Evolutionary conservation across 2,888 invertebrate genomes (phyloP).

Genomic region (Ceramica pisi): DNA sequence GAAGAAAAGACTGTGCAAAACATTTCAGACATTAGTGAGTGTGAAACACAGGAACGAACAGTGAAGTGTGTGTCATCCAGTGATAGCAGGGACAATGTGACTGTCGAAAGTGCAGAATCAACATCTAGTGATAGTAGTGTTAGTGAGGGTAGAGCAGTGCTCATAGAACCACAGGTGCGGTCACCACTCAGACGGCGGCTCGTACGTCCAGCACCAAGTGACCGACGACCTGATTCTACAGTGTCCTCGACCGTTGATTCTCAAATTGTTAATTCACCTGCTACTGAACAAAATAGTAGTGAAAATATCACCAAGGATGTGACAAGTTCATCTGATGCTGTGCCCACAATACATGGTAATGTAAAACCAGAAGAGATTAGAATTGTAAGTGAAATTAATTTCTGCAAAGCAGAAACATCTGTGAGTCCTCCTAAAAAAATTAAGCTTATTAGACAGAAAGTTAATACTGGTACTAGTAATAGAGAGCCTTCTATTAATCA

Average conservation of each 20-base stretch:
- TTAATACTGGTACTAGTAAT: slow-evolving; percentile 73
- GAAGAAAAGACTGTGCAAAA: slow-evolving; percentile 77
- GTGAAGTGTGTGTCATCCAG: slow-evolving; percentile 86
- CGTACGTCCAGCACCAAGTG: slow-evolving; percentile 83
- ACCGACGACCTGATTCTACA: slow-evolving; percentile 86
- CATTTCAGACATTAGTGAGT: slow-evolving; percentile 76
- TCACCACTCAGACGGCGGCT: slow-evolving; percentile 83
- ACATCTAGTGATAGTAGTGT: slow-evolving; percentile 88
- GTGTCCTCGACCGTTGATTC: slow-evolving; percentile 88
- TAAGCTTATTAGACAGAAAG: slow-evolving; percentile 87
- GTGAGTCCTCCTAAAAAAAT: slow-evolving; percentile 86
- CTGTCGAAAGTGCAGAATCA: slow-evolving; percentile 87
- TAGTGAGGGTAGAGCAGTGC: slow-evolving; percentile 78
- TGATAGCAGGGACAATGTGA: slow-evolving; percentile 85
- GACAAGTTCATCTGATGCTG: slow-evolving; percentile 88
- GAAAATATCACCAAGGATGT: slow-evolving; percentile 85
- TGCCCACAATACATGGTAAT: slow-evolving; percentile 82
- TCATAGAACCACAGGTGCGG: slow-evolving; percentile 75
- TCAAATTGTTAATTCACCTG: slow-evolving; percentile 74
- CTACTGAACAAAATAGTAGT: slow-evolving; percentile 75
- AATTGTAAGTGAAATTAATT: slow-evolving; percentile 87
- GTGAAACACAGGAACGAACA: slow-evolving; percentile 83
- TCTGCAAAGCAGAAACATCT: slow-evolving; percentile 89
- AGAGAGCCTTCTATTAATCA: slow-evolving; percentile 71
- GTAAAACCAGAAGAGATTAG: slow-evolving; percentile 86